A percentile compares a stretch with the other conserved stretches of the same genome.
Evolutionary conservation across 2,888 invertebrate genomes (phyloP).

Genomic region (Neoscelio sp.): DNA sequence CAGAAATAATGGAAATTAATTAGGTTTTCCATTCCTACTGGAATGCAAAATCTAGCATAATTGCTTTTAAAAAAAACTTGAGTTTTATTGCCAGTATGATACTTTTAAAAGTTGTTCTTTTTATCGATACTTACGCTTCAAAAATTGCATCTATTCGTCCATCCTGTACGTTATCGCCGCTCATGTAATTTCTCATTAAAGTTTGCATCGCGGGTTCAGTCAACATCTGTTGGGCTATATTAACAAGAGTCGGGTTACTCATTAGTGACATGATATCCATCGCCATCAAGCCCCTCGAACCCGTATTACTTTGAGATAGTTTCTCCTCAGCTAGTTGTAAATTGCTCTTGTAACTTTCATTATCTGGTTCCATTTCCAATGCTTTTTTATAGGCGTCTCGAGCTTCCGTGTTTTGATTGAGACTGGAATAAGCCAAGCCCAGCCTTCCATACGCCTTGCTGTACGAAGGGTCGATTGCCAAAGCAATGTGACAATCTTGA

Average conservation of each 20-base stretch:
- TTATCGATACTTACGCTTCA: constrained; percentile 83
- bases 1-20: too few relatives aligned
- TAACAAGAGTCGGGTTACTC: constrained; percentile 92
- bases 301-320: constrained; percentile 77
- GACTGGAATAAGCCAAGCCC: constrained; percentile 93
- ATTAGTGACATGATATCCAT: constrained; percentile 88
- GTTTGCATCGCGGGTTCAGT: constrained; percentile 93
- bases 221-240: constrained; percentile 93
- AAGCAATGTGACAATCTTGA: constrained; percentile 94
- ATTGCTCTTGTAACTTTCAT: constrained; percentile 95
- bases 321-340: constrained; percentile 92
- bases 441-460: constrained; percentile 97
- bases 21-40: too few relatives aligned
- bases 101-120: too few relatives aligned
- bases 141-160: constrained; percentile 83
- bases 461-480: constrained; percentile 95
- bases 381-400: constrained; percentile 94
- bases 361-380: constrained; percentile 94
- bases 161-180: constrained; percentile 76
- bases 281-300: constrained; percentile 72
- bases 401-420: constrained; percentile 93
- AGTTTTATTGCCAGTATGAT: too few relatives aligned
- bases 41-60: too few relatives aligned
- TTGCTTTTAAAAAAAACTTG: too few relatives aligned
- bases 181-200: constrained; percentile 87